Evolutionary conservation across 2,888 invertebrate species (phyloP).

Genomic region (Timema podura): DNA sequence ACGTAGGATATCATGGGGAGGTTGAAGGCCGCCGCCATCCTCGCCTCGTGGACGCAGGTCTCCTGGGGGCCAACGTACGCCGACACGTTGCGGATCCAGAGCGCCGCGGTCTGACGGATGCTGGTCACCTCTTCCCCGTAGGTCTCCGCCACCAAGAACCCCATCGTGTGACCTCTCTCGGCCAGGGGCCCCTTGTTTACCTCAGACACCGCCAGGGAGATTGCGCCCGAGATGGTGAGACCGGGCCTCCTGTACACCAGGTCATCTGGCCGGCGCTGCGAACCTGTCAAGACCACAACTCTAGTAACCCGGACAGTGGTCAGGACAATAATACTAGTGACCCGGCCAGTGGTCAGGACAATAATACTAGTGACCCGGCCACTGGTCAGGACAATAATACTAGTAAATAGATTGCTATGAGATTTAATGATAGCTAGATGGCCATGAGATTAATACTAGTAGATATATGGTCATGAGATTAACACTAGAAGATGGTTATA

Average conservation of each 20-base stretch:
- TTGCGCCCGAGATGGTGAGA: slow-evolving; percentile 71
- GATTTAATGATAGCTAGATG: not conserved
- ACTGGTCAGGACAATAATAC: not conserved
- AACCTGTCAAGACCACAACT: slow-evolving; percentile 53
- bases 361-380: not conserved
- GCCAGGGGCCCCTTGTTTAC: slow-evolving; percentile 49
- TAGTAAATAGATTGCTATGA: not conserved
- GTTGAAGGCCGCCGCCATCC: slow-evolving; percentile 91
- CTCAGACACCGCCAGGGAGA: slow-evolving; percentile 76
- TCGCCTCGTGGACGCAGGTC: slow-evolving; percentile 88
- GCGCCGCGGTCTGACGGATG: slow-evolving; percentile 76
- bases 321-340: no score
- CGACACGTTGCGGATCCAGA: slow-evolving; percentile 79
- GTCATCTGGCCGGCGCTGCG: slow-evolving; percentile 72
- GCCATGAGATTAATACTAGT: not conserved
- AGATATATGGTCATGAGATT: not conserved
- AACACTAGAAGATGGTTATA: no score
- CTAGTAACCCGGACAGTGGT: not conserved
- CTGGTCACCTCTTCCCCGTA: slow-evolving; percentile 85
- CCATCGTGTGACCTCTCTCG: slow-evolving; percentile 66
- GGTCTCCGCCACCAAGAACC: slow-evolving; percentile 83
- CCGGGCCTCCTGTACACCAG: slow-evolving; percentile 76
- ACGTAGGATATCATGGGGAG: slow-evolving; percentile 96
- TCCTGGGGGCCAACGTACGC: slow-evolving; percentile 89
- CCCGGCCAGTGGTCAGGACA: no score